Conservation (phyloP, 2,797 vertebrate genomes). For the Melanotaenia maccullochi region DNA sequence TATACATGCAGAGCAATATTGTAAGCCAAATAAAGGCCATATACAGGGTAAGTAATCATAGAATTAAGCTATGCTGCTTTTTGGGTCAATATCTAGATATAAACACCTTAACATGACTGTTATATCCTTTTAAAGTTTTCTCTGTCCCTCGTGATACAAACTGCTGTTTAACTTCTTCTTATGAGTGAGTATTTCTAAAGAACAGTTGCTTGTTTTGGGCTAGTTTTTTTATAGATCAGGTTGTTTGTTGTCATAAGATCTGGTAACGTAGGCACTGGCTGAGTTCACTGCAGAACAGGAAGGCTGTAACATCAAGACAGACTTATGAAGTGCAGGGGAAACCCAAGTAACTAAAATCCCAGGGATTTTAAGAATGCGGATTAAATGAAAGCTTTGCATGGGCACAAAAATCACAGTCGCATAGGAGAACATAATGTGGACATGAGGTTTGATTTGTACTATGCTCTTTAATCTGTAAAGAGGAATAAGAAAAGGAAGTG, state of each 20-base stretch:
- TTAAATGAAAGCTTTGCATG: not conserved
- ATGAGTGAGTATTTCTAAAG: not conserved
- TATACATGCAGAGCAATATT: not conserved
- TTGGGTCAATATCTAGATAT: not conserved
- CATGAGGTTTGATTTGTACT: not conserved
- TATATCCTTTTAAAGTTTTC: not conserved
- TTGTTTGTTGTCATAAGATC: not conserved
- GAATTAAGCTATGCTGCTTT: not conserved
- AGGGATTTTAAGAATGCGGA: not conserved
- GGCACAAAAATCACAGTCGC: not conserved
- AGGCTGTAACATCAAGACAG: not conserved
- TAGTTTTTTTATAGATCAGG: not conserved
- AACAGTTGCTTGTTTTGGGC: conserved; percentile 1
- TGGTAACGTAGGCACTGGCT: not conserved
- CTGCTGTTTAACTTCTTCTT: not conserved
- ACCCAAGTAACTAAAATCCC: too few relatives aligned
- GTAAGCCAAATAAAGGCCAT: not conserved
- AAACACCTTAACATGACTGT: not conserved
- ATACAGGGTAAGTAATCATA: not conserved
- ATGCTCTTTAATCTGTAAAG: not conserved
- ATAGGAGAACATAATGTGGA: not conserved
- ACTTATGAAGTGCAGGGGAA: not conserved
- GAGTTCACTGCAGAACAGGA: not conserved
- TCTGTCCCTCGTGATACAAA: not conserved
- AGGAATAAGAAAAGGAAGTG: not conserved